These are phyloP conservation scores for Ataeniobius toweri DNA, from an alignment of 2,797 vertebrate species.

Conservation along the genomic window DNA sequence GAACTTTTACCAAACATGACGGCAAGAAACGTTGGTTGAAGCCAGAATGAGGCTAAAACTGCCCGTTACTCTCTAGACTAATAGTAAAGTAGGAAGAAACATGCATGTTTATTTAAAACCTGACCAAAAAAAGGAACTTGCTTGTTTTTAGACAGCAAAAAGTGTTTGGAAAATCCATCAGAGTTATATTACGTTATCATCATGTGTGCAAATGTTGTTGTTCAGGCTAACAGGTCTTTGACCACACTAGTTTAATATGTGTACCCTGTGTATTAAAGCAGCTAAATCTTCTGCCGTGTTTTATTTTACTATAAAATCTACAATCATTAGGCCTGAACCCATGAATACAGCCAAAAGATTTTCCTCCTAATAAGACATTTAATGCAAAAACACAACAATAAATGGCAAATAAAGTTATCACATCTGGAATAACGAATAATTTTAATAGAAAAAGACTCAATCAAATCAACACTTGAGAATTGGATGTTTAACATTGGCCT, in stretches of 20 bases:
- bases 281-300: background rate
- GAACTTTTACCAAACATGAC: background rate
- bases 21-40: background rate
- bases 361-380: background rate
- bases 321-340: background rate
- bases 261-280: background rate
- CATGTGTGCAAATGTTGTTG: background rate
- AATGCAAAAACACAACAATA: background rate
- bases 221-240: background rate
- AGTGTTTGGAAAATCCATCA: background rate
- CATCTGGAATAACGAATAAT: background rate
- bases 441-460: too few species aligned
- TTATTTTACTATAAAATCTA: background rate
- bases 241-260: background rate
- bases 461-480: too few species aligned
- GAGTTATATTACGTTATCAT: background rate
- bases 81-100: background rate
- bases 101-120: background rate
- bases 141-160: background rate
- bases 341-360: background rate
- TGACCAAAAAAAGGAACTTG: background rate
- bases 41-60: background rate
- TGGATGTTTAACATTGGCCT: background rate
- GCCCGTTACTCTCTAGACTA: background rate
- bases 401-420: background rate